Evolutionary conservation across 2,797 vertebrate genomes (phyloP), one percentile per base, ranked within the genome.

Genomic region (Lepilemur ruficaudatus): DNA sequence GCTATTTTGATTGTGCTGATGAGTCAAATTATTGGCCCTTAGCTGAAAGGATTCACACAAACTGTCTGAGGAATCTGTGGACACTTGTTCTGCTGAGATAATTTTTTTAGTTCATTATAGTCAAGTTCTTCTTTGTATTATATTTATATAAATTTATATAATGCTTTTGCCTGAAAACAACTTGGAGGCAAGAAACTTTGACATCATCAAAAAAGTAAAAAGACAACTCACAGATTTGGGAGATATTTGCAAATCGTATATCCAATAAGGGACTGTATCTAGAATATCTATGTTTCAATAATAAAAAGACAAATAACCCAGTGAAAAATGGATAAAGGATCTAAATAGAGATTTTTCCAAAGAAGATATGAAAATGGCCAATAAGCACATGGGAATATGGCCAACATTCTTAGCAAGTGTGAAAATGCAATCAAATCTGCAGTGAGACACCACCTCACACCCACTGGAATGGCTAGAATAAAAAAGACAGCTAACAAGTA

Each of bases 121-220:
- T 43, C 23, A 73, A 46, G 32, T 65, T 43, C 46, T 48, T 67
- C 7, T 5, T 63, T 9, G 5, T 15, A 46, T 12, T 22, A 7
- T 25, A 78, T 13, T 46, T n/a, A 18, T 0, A 2, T 3, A 0
- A 17, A 78, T 15, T 46, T n/a, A 15, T 1, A 4, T 1, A 0
- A 17, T 25, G n/a, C n/a, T n/a, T 55, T 78, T 78, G 75, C 7
- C 46, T n/a, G 14, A 82, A 67, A 46, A 13, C 6, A 8, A 23
- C 22, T 14, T 17, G 18, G 35, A 84, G 69, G 32, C 17, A 55
- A 69, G 63, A 89, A 50, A 38, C 52, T 35, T 35, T 69, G 13
- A 7, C 43, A 50, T 25, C 15, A 55, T 7, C 28, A 41, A 55
- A 80, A 89, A 57, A 85, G 28, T 4, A 18, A 72, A 52, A 52